These are phyloP conservation scores for Sparus aurata DNA, from an alignment of 2,797 vertebrate species.

Conservation along the genomic window DNA sequence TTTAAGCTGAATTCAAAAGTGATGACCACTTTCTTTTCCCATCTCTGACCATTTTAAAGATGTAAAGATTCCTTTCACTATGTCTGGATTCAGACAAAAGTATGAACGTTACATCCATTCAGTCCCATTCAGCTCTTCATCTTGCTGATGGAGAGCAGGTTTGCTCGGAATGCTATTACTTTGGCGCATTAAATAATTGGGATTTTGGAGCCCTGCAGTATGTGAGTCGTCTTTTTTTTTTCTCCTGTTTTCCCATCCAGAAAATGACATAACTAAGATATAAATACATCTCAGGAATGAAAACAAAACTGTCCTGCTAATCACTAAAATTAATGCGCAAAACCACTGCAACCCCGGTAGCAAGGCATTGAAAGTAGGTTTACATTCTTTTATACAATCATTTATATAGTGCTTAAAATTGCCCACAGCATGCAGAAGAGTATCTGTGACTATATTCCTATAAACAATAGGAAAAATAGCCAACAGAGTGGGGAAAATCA, in stretches of 20 bases:
- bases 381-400: slow-evolving; percentile 20
- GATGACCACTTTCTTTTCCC: slow-evolving; percentile 3
- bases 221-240: too few species aligned
- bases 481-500: slow-evolving; percentile 8
- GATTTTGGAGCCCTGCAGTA: too few species aligned
- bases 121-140: too few species aligned
- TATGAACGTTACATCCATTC: not conserved
- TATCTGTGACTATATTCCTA: not conserved
- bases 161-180: too few species aligned
- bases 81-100: slow-evolving; percentile 11
- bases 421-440: slow-evolving; percentile 21
- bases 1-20: slow-evolving; percentile 28
- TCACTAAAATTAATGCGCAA: slow-evolving; percentile 11
- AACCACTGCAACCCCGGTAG: not conserved
- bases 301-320: slow-evolving; percentile 13
- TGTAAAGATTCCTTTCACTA: slow-evolving; percentile 1
- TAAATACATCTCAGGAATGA: slow-evolving; percentile 30
- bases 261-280: not conserved
- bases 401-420: slow-evolving; percentile 38
- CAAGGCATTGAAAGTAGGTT: slow-evolving; percentile 15
- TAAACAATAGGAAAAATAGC: slow-evolving; percentile 10
- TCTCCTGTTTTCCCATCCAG: not conserved
- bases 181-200: too few species aligned
- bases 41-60: not conserved
- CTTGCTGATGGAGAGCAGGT: too few species aligned